A percentile compares a stretch with the other conserved stretches of the same genome.
These are phyloP conservation scores for Otolemur crassicaudatus DNA, from an alignment of 2,797 vertebrate genomes.

Conservation along the genomic window DNA sequence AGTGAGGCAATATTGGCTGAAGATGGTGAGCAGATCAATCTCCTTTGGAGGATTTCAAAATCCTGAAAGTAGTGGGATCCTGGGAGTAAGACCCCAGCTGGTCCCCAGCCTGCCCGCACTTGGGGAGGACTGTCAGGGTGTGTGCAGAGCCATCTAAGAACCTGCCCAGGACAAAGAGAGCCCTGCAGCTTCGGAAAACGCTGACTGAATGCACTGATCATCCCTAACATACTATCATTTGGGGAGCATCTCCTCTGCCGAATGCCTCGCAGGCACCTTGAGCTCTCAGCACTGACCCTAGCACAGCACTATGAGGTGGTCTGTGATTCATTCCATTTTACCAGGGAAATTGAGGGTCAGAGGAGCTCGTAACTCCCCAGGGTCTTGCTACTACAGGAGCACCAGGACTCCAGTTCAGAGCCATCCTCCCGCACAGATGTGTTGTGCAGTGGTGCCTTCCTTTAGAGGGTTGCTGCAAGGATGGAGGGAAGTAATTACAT, in stretches of 20 bases:
- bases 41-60: not conserved
- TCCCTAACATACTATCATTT: not conserved
- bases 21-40: not conserved
- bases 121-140: too few species aligned
- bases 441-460: not conserved
- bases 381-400: not conserved
- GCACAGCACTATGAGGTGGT: too few species aligned
- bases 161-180: not conserved
- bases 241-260: not conserved
- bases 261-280: not conserved
- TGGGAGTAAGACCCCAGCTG: not conserved
- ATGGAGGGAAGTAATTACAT: not conserved
- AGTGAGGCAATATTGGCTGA: not conserved
- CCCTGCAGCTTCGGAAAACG: not conserved
- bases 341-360: not conserved
- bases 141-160: not conserved
- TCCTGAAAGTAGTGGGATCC: too few species aligned
- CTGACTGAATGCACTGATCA: too few species aligned
- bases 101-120: not conserved
- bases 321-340: not conserved
- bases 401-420: not conserved
- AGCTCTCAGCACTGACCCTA: accelerated
- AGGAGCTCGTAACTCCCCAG: not conserved
- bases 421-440: too few species aligned
- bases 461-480: not conserved